Evolutionary conservation across 2,888 invertebrate species (phyloP).

Genomic region (Kryphioiulus occultus): DNA sequence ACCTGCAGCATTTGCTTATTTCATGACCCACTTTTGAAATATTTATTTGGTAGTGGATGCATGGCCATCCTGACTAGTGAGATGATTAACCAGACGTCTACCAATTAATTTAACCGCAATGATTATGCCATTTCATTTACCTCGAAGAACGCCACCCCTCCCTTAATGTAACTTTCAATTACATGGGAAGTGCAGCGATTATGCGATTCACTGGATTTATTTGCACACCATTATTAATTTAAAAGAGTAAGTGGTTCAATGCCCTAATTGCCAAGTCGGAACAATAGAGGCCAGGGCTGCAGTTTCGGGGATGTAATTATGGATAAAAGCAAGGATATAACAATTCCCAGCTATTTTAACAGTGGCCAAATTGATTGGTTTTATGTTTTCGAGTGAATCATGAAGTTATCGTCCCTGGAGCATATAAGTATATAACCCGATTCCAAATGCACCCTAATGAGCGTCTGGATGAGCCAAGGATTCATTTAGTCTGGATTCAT

Average conservation of each 20-base stretch:
- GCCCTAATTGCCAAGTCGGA: background rate
- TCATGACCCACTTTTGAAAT: background rate
- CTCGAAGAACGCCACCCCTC: constrained; percentile 6
- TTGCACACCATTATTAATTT: constrained; percentile 40
- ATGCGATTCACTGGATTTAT: constrained; percentile 6
- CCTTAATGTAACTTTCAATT: constrained; percentile 1
- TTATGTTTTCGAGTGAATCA: constrained; percentile 20
- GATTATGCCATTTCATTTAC: constrained; percentile 32
- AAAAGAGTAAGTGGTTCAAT: constrained; percentile 27
- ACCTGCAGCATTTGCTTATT: no score
- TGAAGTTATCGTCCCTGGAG: background rate
- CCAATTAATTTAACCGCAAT: constrained; percentile 35
- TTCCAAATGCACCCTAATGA: constrained; percentile 27
- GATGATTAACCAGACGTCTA: background rate
- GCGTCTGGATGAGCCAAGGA: background rate
- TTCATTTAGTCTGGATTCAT: no score
- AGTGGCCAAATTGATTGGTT: background rate
- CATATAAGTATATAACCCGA: background rate
- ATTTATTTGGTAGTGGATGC: background rate
- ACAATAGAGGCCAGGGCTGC: constrained; percentile 24
- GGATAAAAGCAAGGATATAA: background rate
- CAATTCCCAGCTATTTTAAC: background rate
- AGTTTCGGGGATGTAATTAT: background rate
- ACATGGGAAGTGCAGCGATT: background rate
- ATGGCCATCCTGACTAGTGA: background rate